Percentiles rank a stretch among this genome's conserved stretches.
These are phyloP conservation scores for Eremobia ochroleuca DNA, from an alignment of 2,888 invertebrate genomes.

Conservation along the genomic window DNA sequence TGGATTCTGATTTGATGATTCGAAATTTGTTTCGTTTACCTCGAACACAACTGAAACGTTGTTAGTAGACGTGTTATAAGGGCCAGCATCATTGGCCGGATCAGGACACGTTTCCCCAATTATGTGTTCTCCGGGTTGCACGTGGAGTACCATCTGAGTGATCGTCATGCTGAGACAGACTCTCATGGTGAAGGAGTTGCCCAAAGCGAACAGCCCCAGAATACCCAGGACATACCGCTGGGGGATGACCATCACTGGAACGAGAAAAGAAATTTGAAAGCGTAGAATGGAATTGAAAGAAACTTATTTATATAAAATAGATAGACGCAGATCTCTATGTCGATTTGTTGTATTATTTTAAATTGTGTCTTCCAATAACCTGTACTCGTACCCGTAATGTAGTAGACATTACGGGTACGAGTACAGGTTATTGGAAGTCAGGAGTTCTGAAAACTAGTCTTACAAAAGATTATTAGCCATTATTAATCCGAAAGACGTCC, in stretches of 20 bases:
- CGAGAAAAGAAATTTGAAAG: not conserved
- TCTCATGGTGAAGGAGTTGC: slow-evolving; percentile 94
- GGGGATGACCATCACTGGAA: slow-evolving; percentile 91
- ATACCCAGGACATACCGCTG: slow-evolving; percentile 93
- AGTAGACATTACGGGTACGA: too few species aligned
- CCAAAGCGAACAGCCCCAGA: slow-evolving; percentile 93
- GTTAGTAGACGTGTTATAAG: slow-evolving; percentile 48
- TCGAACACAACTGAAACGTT: slow-evolving; percentile 64
- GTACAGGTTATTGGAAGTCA: not conserved
- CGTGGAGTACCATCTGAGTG: slow-evolving; percentile 92
- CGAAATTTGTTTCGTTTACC: slow-evolving; percentile 60
- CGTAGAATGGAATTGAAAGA: not conserved
- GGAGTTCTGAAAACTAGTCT: not conserved
- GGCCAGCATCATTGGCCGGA: slow-evolving; percentile 51
- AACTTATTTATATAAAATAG: not conserved
- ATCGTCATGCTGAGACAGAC: slow-evolving; percentile 94
- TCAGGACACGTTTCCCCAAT: slow-evolving; percentile 90
- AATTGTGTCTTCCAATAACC: too few species aligned
- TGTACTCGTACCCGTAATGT: too few species aligned
- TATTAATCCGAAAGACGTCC: not conserved
- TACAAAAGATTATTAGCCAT: not conserved
- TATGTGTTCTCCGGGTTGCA: slow-evolving; percentile 78
- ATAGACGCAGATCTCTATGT: not conserved
- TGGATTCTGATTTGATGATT: not conserved
- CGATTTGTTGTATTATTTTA: not conserved